Evolutionary conservation across 2,888 invertebrate genomes (phyloP), one percentile per base, ranked within the genome.

Genomic region (Mimas tiliae): DNA sequence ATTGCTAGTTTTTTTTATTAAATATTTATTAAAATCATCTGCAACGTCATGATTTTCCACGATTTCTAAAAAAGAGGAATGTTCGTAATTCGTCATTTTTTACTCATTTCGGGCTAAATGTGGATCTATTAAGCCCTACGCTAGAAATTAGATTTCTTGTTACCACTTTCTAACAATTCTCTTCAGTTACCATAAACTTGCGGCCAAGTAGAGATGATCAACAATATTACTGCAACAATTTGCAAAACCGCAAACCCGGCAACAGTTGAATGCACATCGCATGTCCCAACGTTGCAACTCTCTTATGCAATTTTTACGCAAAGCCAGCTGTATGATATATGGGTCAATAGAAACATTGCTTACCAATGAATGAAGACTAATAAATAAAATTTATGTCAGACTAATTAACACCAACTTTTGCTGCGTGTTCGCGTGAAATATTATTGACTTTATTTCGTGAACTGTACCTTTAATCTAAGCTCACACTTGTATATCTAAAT

Each of bases 211-310:
- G 67, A 71, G 68, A 72, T 67, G 72, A 65, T 67, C 69, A 58
- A 65, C 65, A 67, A 62, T 70, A 68, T 68, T 51, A 63, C 62
- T 69, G 68, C 69, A 74, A 70, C 67, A 69, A 71, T 85, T 87
- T 85, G 82, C 74, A 87, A 87, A 81, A 71, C 69, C 72, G 68
- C 71, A 69, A 63, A 64, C 68, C 69, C 68, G 68, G 81, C 81
- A 77, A 85, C 86, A 89, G 79, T 73, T 76, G 85, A 88, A 74
- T 78, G 84, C 74, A 73, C 88, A 88, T 88, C 83, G 88, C 88
- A 88, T 87, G 88, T 79, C 80, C 75, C 76, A 68, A 75, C 75
- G 71, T 45, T 45, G 45, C 45, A 45, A 62, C 68, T 74, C 72
- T 75, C 74, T 87, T 86, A 78, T 77, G 86, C 85, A 86, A 84